Percentiles rank a stretch among this genome's conserved stretches.
These are phyloP conservation scores for Drosophila siamana DNA, from an alignment of 2,888 invertebrate species.

Conservation along the genomic window DNA sequence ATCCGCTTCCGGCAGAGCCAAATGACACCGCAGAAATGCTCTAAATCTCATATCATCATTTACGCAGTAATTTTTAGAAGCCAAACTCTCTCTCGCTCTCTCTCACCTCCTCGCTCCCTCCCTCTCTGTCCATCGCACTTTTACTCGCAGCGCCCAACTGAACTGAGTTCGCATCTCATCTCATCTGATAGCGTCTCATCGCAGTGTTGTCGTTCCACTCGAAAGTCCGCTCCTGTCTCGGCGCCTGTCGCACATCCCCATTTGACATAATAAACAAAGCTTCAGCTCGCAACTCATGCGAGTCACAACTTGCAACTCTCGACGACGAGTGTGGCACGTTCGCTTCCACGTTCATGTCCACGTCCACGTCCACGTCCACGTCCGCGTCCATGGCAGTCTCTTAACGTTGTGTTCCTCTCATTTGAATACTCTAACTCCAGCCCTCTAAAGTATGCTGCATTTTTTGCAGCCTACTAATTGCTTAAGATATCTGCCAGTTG, in stretches of 20 bases:
- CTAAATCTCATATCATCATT: constrained; percentile 79
- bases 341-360: constrained; percentile 3
- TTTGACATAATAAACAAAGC: constrained; percentile 72
- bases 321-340: constrained; percentile 57
- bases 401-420: constrained; percentile 19
- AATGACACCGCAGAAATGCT: constrained; percentile 78
- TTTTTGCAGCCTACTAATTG: not conserved
- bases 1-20: constrained; percentile 65
- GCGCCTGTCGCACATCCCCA: constrained; percentile 2
- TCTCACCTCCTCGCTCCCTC: too few relatives aligned
- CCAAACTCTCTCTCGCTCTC: constrained; percentile 18
- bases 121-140: not conserved
- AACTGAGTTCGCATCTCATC: not conserved
- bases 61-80: constrained; percentile 73
- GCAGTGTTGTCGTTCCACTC: constrained; percentile 19
- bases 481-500: too few relatives aligned
- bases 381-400: constrained; percentile 37
- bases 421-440: constrained; percentile 9
- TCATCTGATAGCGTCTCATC: constrained; percentile 17
- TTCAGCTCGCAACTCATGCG: constrained; percentile 73
- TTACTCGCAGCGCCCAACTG: constrained; percentile 6
- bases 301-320: constrained; percentile 46
- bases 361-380: constrained; percentile 32
- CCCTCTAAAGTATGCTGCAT: too few relatives aligned
- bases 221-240: not conserved